A percentile compares a stretch with the other conserved stretches of the same genome.
Evolutionary conservation across 2,797 vertebrate species (phyloP).

Genomic region (Orestias chungarensis): DNA sequence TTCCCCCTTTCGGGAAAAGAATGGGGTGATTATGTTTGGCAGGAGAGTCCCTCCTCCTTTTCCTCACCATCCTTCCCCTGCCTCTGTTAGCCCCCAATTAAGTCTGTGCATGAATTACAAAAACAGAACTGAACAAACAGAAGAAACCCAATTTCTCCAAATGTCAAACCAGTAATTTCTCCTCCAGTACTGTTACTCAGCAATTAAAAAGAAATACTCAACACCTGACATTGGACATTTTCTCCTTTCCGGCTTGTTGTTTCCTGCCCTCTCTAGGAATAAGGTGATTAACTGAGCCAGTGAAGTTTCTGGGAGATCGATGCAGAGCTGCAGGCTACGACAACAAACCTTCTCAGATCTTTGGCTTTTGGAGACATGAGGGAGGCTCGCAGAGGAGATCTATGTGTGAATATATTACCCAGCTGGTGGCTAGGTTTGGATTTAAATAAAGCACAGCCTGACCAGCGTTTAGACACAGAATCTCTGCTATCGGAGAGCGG

Average conservation of each 20-base stretch:
- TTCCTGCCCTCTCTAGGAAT: conserved; percentile 45
- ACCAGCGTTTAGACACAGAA: conserved; percentile 42
- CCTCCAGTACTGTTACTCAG: conserved; percentile 34
- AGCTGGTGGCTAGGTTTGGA: conserved; percentile 52
- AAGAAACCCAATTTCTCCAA: conserved; percentile 42
- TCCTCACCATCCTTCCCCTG: conserved; percentile 17
- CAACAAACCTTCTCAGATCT: conserved; percentile 74
- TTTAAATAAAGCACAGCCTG: conserved; percentile 61
- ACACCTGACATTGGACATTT: conserved; percentile 35
- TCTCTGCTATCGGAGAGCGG: conserved; percentile 22
- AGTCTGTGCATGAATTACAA: conserved; percentile 52
- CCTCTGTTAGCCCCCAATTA: conserved; percentile 38
- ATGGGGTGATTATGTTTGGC: conserved; percentile 34
- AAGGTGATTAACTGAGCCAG: conserved; percentile 70
- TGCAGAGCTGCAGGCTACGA: conserved; percentile 65
- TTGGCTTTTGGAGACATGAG: conserved; percentile 60
- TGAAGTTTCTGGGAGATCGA: conserved; percentile 68
- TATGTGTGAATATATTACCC: conserved; percentile 60
- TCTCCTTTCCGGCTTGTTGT: conserved; percentile 37
- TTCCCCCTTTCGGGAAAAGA: conserved; percentile 27
- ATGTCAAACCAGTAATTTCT: conserved; percentile 48
- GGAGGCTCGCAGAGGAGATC: conserved; percentile 51
- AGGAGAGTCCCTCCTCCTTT: conserved; percentile 16
- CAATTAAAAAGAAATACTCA: conserved; percentile 52
- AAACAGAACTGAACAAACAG: conserved; percentile 36